A percentile compares a stretch with the other conserved stretches of the same genome.
These are phyloP conservation scores for Dolichoris vasculosae DNA, from an alignment of 1,140 invertebrate species.

Conservation along the genomic window DNA sequence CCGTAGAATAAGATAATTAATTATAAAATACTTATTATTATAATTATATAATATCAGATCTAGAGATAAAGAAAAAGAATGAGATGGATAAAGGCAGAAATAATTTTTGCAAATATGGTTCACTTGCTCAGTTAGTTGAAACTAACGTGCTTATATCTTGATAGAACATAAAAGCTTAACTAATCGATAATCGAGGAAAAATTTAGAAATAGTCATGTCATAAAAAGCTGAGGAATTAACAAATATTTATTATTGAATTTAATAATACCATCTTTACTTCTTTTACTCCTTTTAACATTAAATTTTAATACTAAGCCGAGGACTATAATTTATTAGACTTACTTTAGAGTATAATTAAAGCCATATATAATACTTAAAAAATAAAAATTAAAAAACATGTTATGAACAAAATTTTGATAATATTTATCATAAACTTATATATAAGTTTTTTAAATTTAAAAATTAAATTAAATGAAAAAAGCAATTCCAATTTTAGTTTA, in stretches of 20 bases:
- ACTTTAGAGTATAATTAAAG: neutral
- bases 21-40: too few relatives aligned
- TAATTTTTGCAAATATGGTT: neutral
- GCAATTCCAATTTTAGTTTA: too few relatives aligned
- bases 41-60: too few relatives aligned
- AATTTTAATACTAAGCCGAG: neutral
- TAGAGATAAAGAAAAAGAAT: neutral
- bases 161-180: neutral
- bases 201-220: neutral
- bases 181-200: slow-evolving; percentile 2
- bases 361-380: too few relatives aligned
- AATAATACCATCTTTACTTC: too few relatives aligned
- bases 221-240: neutral
- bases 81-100: neutral
- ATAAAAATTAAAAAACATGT: too few relatives aligned
- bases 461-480: too few relatives aligned
- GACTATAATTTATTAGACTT: neutral
- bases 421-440: too few relatives aligned
- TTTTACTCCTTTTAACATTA: neutral
- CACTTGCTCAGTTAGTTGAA: neutral
- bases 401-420: too few relatives aligned
- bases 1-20: too few relatives aligned
- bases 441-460: too few relatives aligned
- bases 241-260: neutral
- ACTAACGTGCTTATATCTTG: neutral